These are phyloP conservation scores for Amblyteles armatorius DNA, from an alignment of 2,888 invertebrate species.

Conservation along the genomic window DNA sequence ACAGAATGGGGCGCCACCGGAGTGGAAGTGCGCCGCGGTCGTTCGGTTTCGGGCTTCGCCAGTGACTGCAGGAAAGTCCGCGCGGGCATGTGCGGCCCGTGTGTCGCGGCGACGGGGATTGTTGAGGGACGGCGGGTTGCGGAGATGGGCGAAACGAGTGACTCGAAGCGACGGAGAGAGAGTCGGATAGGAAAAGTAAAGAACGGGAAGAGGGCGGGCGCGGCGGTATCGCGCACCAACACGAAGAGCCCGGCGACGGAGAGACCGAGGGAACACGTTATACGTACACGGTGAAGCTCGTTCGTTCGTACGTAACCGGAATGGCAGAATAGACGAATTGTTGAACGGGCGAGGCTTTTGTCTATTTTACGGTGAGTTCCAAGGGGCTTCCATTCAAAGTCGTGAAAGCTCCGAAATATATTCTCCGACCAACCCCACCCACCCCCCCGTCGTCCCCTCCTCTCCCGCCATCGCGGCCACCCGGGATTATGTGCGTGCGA, in stretches of 20 bases:
- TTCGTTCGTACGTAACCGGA: constrained; percentile 81
- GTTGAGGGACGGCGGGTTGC: constrained; percentile 20
- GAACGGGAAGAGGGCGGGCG: constrained; percentile 19
- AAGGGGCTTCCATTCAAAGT: constrained; percentile 82
- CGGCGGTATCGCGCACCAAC: constrained; percentile 21
- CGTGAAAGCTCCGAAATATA: constrained; percentile 82
- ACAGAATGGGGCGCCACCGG: constrained; percentile 74
- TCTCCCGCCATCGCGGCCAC: background rate
- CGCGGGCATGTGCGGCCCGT: background rate
- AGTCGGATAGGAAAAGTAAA: constrained; percentile 64
- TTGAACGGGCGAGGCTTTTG: constrained; percentile 82
- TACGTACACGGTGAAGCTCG: constrained; percentile 77
- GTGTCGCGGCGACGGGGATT: constrained; percentile 34
- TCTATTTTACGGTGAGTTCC: constrained; percentile 83
- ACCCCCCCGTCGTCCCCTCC: background rate
- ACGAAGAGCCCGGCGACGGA: background rate
- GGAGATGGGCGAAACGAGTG: constrained; percentile 47
- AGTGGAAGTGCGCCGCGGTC: constrained; percentile 72
- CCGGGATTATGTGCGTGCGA: constrained; percentile 4
- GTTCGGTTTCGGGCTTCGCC: constrained; percentile 43
- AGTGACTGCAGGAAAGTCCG: constrained; percentile 28
- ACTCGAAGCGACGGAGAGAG: constrained; percentile 55
- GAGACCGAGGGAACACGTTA: constrained; percentile 78
- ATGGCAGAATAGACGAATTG: constrained; percentile 82
- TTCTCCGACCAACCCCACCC: constrained; percentile 72